phyloP scores from a whole-genome alignment of 2,797 vertebrate genomes.

The Calcarius lapponicus region DNA sequence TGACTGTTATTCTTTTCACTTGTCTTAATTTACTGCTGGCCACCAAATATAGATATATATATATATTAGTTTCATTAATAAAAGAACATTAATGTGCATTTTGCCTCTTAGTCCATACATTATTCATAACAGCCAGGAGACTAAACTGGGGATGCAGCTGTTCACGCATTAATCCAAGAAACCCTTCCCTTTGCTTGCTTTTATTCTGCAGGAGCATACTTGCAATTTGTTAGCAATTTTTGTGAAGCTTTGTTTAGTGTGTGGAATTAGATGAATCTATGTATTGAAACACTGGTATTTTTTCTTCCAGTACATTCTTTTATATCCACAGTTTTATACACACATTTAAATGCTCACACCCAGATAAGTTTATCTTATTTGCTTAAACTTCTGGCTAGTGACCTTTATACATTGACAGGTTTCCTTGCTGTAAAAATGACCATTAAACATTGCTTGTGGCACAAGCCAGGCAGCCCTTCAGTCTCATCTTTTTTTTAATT shows the following conservation, averaged over 20 bases:
- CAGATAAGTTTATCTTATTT: not conserved
- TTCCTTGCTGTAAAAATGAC: not conserved
- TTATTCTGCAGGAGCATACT: slow-evolving; percentile 36
- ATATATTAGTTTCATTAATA: slow-evolving; percentile 77
- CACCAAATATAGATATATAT: slow-evolving; percentile 57
- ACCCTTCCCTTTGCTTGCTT: not conserved
- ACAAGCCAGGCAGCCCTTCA: not conserved
- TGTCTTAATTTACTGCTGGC: slow-evolving; percentile 71
- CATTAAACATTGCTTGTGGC: not conserved
- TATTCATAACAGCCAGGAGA: slow-evolving; percentile 73
- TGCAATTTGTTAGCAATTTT: slow-evolving; percentile 48
- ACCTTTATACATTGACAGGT: not conserved
- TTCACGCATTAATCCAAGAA: slow-evolving; percentile 63
- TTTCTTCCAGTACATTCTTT: not conserved
- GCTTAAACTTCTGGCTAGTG: not conserved
- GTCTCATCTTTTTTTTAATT: not conserved
- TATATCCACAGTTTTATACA: not conserved
- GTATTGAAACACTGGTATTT: not conserved
- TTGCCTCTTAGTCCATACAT: slow-evolving; percentile 72
- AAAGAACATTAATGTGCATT: slow-evolving; percentile 72
- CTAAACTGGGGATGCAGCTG: slow-evolving; percentile 61
- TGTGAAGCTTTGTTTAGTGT: not conserved
- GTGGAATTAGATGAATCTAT: slow-evolving; percentile 24
- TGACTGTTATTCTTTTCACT: slow-evolving; percentile 56
- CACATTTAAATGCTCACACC: not conserved